Percentiles rank a stretch among this genome's conserved stretches.
Conservation (phyloP, 2,797 vertebrate genomes). For the Acipenser transmontanus region DNA sequence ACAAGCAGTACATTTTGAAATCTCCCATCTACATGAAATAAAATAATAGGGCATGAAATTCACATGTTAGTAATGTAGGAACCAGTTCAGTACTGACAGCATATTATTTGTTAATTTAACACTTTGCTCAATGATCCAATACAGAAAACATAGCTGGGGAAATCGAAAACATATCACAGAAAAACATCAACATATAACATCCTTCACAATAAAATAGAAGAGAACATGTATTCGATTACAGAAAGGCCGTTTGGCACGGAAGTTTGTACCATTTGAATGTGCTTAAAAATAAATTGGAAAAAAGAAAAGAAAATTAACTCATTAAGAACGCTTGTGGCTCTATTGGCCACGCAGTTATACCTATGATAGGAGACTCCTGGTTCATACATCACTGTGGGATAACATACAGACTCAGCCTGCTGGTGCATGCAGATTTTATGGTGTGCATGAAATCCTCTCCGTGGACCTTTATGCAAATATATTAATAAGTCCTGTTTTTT, state of each 20-base stretch:
- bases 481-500: no score
- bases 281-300: neutral
- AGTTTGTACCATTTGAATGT: neutral
- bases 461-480: no score
- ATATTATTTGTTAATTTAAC: neutral
- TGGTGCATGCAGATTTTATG: no score
- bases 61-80: neutral
- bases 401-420: no score
- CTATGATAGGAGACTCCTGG: no score
- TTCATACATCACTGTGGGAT: no score
- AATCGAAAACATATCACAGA: neutral
- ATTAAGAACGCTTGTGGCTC: neutral
- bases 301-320: neutral
- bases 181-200: neutral
- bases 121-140: constrained; percentile 2
- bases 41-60: neutral
- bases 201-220: neutral
- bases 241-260: neutral
- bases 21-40: neutral
- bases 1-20: no score
- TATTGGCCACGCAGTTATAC: neutral
- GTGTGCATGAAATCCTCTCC: no score
- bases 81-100: neutral
- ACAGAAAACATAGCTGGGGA: neutral
- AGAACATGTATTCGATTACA: no score